Evolutionary conservation across 1,140 invertebrate species (phyloP), one percentile per base, ranked within the genome.

Genomic region (Heterodera schachtii): DNA sequence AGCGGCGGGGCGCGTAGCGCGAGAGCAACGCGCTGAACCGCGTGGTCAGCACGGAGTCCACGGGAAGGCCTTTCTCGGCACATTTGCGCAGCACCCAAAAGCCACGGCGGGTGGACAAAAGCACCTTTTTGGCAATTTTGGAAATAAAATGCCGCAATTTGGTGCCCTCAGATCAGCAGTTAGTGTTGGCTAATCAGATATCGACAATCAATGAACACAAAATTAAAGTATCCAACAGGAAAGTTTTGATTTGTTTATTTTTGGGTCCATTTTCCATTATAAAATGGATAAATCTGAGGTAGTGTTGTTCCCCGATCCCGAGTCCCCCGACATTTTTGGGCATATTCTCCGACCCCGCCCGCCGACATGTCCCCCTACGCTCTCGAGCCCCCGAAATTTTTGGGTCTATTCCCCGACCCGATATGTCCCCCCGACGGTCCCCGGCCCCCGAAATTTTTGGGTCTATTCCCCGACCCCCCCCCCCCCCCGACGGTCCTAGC

Each of bases 51-150:
- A 70, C 73, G 47, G 84, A 75, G 71, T 91, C 91, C 41, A 86
- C 75, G 11, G 91, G 91, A 31, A 81, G 73, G 19, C 91, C 91
- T 73, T 83, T 73, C 11, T 83, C 83, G 11, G 85, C 89, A 9
- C 92, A 79, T 73, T 91, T 84, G 80, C 90, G 90, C 6, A 90
- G 85, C 2, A 92, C 82, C 92, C 92, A 92, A 0, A 89, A 85
- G 4, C 92, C 92, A 21, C 90, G 83, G 8, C 92, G 84, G 8
- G 92, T 92, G 44, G 91, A 91, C 31, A 92, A 76, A 75, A 90
- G 92, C 3, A 91, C 90, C 87, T 88, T 41, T 16, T 71, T 71
- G 21, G 9, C 16, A 13, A 11, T 71, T 31, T 31, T 11, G 1
- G 69, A 19, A 31, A 31, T 71, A 2, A 46, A 41, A 71, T 3